Conservation (phyloP, 37 sponge, comb jelly and placozoan genomes). For the Oopsacas minuta region DNA sequence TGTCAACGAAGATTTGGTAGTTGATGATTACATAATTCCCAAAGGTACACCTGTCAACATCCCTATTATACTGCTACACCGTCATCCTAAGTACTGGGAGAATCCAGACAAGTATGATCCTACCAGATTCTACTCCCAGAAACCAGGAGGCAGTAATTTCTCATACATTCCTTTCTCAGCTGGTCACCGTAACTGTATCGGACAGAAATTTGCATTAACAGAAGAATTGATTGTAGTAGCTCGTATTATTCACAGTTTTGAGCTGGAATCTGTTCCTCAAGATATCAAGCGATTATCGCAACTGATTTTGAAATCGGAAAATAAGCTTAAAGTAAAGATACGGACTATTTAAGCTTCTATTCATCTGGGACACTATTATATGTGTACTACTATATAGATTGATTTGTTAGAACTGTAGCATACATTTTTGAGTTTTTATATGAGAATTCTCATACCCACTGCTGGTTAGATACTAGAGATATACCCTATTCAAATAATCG, state of each 20-base stretch:
- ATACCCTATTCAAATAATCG: no score
- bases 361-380: no score
- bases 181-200: slow-evolving; percentile 19
- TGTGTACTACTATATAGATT: no score
- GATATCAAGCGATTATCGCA: not conserved
- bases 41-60: not conserved
- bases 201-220: not conserved
- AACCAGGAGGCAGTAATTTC: not conserved
- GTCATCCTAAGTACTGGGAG: slow-evolving; percentile 15
- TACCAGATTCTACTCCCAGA: not conserved
- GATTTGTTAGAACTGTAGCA: no score
- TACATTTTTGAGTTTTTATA: no score
- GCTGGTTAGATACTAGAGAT: no score
- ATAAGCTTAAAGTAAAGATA: not conserved
- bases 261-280: not conserved
- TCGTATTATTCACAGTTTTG: not conserved
- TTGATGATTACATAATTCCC: slow-evolving; percentile 4
- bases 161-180: slow-evolving; percentile 19
- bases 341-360: not conserved
- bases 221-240: not conserved
- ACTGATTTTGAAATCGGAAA: not conserved
- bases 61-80: not conserved
- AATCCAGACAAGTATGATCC: slow-evolving; percentile 6
- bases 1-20: not conserved
- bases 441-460: no score